These are phyloP conservation scores for Gadus chalcogrammus DNA, from an alignment of 2,113 vertebrate species.

Conservation along the genomic window DNA sequence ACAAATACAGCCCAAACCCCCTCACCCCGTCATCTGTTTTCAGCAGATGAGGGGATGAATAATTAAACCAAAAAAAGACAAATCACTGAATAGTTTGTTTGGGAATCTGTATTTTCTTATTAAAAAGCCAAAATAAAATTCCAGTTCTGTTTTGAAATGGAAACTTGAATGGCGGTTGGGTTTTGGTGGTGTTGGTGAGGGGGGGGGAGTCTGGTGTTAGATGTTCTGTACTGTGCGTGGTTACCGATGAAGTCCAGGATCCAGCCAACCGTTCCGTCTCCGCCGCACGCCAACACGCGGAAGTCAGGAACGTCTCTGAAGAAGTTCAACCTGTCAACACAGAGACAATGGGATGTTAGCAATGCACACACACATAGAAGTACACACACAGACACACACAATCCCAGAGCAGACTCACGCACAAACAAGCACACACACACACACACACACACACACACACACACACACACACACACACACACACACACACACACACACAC, in stretches of 20 bases:
- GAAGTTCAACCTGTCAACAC: slow-evolving; percentile 86
- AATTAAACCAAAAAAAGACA: too few species aligned
- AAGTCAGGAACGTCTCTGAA: slow-evolving; percentile 90
- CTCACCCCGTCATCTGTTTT: too few species aligned
- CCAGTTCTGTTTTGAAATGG: too few species aligned
- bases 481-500: too few species aligned
- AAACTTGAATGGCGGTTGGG: not conserved
- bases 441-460: too few species aligned
- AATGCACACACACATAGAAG: not conserved
- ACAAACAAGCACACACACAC: too few species aligned
- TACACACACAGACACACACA: too few species aligned
- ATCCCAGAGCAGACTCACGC: too few species aligned
- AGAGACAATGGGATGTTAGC: not conserved
- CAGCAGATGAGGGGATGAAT: too few species aligned
- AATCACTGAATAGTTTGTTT: too few species aligned
- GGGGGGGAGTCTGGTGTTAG: not conserved
- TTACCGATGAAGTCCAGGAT: slow-evolving; percentile 95
- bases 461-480: too few species aligned
- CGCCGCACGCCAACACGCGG: slow-evolving; percentile 89
- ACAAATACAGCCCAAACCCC: slow-evolving; percentile 19
- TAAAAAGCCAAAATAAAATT: not conserved
- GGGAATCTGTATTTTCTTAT: not conserved
- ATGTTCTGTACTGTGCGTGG: slow-evolving; percentile 12
- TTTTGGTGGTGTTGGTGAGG: not conserved
- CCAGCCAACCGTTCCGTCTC: slow-evolving; percentile 94